phyloP scores from a whole-genome alignment of 2,113 vertebrate species.

The Saguinus midas region DNA sequence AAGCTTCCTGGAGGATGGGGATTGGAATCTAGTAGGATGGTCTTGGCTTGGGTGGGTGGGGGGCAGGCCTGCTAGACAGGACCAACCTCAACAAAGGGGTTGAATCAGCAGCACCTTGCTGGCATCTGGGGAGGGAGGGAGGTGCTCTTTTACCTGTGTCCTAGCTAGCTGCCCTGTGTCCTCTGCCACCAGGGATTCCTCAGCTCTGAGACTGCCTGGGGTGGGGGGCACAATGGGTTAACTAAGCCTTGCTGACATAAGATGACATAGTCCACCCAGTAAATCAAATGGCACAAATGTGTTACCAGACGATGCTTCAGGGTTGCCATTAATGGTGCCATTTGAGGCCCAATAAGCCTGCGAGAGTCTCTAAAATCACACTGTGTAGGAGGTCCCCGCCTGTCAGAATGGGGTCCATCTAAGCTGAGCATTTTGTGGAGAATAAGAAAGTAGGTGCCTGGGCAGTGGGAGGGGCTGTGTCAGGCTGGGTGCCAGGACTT shows the following conservation, averaged over 20 bases:
- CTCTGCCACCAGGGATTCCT: background rate
- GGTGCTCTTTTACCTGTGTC: background rate
- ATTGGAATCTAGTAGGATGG: background rate
- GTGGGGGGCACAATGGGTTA: accelerated
- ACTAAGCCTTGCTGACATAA: background rate
- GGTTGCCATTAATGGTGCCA: too few relatives aligned
- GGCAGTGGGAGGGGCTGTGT: background rate
- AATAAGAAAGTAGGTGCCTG: background rate
- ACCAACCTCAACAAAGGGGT: background rate
- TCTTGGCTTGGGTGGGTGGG: background rate
- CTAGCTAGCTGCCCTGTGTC: background rate
- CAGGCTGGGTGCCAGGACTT: background rate
- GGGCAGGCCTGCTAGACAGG: background rate
- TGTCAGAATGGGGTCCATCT: background rate
- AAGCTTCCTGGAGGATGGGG: background rate
- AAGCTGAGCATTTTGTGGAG: background rate
- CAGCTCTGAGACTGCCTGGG: background rate
- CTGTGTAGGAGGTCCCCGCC: accelerated
- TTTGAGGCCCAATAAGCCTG: background rate
- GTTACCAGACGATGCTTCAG: background rate
- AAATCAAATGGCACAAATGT: background rate
- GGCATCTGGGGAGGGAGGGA: background rate
- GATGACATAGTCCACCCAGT: background rate
- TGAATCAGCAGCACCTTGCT: background rate
- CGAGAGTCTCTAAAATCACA: background rate